Conservation (phyloP, 2,113 vertebrate genomes). For the Mormyrus lacerda region DNA sequence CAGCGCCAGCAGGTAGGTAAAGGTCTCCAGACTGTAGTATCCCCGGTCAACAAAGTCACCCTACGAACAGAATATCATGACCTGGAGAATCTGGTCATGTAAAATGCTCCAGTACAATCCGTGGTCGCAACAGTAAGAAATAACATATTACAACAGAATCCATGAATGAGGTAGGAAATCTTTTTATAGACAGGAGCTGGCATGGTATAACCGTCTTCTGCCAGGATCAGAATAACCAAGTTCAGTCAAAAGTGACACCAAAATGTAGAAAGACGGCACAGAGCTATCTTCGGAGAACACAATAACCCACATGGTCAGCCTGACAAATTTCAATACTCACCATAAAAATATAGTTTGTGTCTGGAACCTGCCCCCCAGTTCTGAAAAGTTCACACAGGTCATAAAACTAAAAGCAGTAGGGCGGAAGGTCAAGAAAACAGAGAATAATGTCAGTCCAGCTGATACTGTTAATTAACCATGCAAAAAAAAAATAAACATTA, state of each 20-base stretch:
- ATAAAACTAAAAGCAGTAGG: slow-evolving; percentile 73
- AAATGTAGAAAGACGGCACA: neutral
- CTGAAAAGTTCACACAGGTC: slow-evolving; percentile 93
- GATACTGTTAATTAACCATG: neutral
- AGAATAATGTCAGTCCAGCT: neutral
- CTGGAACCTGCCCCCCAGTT: slow-evolving; percentile 91
- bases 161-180: neutral
- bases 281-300: neutral
- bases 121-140: neutral
- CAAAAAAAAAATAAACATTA: neutral
- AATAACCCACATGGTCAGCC: neutral
- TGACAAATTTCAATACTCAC: slow-evolving; percentile 51
- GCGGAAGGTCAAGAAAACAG: neutral
- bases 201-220: neutral
- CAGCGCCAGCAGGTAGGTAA: slow-evolving; percentile 89
- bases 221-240: neutral
- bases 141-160: neutral
- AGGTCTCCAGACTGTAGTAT: slow-evolving; percentile 95
- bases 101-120: neutral
- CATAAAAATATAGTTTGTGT: slow-evolving; percentile 99
- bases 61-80: slow-evolving; percentile 48
- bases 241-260: neutral
- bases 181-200: neutral
- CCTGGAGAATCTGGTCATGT: neutral
- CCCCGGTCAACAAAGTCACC: slow-evolving; percentile 96